Base-by-base conservation (phyloP, 2,797 vertebrate species). In the Chrosomus eos region DNA sequence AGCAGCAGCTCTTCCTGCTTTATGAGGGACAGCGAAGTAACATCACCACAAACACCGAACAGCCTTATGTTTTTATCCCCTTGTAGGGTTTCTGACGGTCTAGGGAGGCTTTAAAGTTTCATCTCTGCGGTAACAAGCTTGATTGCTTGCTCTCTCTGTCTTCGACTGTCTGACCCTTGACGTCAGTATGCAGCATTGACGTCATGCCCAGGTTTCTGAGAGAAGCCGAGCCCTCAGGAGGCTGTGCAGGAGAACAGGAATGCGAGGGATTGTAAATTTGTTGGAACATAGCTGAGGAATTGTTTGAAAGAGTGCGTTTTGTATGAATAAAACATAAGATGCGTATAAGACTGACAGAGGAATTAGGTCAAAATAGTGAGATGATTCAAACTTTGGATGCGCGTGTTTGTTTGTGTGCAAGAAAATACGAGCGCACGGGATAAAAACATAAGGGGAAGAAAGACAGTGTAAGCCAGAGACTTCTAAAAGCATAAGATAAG, bases 181-280 rank as follows among this genome's bases (percentile, higher is more conserved):
- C 78, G 84, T 90, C 75, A 85, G 28, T n/a, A 91, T 91, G 87
- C 88, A 88, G 91, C 90, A 90, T 81, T 95, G 93, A 95, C 91
- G 88, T 95, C 94, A 95, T 87, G 82, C 87, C 51, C 3, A 23
- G 76, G 89, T 88, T 88, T 76, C 90, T 91, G 86, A 91, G 94
- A 93, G 93, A 89, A 93, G 90, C 91, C 87, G 86, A 73, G 91
- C 88, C 92, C 93, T 67, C 6, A 80, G 90, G 92, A 91, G 90
- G 91, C 40, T 72, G 21, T 60, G 55, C 66, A 18, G 38, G 28
- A 72, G 62, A 91, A 23, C 19, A 68, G 75, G 67, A 78, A 48
- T 66, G 91, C 1, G 28, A 43, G 74, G 38, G 45, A 40, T 71
- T 48, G 40, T 60, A 60, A 4, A 84, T 78, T 79, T 84, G 74